Conservation (phyloP, 2,797 vertebrate genomes). For the Perdix hodgsoniae region DNA sequence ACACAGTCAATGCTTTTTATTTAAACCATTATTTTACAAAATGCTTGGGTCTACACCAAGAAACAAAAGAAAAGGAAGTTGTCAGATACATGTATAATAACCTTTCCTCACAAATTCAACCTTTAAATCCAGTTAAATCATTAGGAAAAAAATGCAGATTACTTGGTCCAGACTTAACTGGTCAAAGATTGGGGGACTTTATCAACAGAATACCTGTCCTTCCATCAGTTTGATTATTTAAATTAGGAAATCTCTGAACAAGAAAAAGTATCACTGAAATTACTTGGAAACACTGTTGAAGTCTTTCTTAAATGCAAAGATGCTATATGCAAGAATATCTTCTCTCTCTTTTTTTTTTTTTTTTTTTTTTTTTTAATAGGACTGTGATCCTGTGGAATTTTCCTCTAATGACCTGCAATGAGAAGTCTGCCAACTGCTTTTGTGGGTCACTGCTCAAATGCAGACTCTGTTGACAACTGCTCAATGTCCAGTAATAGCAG, state of each 20-base stretch:
- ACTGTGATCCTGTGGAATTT: neutral
- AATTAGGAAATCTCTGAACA: neutral
- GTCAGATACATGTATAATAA: neutral
- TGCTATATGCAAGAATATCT: neutral
- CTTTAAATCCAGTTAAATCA: neutral
- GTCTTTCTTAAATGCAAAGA: neutral
- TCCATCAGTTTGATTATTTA: accelerated
- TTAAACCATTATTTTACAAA: neutral
- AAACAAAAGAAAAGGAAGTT: neutral
- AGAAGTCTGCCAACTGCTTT: neutral
- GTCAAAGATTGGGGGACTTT: neutral
- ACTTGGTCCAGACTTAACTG: neutral
- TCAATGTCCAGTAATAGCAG: neutral
- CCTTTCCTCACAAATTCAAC: neutral
- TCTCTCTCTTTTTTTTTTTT: neutral
- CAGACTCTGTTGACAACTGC: neutral
- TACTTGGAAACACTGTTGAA: neutral
- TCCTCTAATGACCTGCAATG: neutral
- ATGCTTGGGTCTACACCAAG: neutral
- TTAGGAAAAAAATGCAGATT: neutral
- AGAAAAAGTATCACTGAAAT: neutral
- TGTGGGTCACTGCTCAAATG: neutral
- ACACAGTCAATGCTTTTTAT: neutral
- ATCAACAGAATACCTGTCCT: neutral
- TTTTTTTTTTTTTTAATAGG: neutral